These are phyloP conservation scores for Caenorhabditis becei DNA, from an alignment of 2,888 invertebrate species.

Conservation along the genomic window DNA sequence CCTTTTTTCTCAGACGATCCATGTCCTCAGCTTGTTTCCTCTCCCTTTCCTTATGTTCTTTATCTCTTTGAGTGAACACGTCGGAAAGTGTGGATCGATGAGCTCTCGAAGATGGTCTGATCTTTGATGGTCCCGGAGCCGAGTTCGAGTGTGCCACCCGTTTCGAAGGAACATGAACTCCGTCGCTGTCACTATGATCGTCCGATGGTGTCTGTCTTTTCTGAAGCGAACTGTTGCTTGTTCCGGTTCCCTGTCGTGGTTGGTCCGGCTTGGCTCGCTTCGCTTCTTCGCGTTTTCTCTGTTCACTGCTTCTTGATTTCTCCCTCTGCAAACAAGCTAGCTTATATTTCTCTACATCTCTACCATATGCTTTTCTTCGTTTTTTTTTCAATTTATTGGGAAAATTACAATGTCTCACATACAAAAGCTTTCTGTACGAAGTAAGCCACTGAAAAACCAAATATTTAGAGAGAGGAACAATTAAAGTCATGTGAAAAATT, in stretches of 20 bases:
- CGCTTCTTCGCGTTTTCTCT: not conserved
- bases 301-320: not conserved
- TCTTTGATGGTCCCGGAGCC: slow-evolving; percentile 2
- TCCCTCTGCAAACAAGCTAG: not conserved
- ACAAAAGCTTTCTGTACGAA: too few relatives aligned
- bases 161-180: slow-evolving; percentile 41
- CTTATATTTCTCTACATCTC: too few relatives aligned
- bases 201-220: slow-evolving; percentile 12
- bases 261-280: too few relatives aligned
- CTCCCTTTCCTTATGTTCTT: not conserved
- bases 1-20: too few relatives aligned
- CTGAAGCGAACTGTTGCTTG: slow-evolving; percentile 5
- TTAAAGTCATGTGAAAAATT: too few relatives aligned
- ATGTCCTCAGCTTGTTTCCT: not conserved
- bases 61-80: not conserved
- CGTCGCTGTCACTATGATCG: not conserved
- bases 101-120: not conserved
- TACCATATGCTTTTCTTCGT: too few relatives aligned
- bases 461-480: too few relatives aligned
- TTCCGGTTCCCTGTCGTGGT: too few relatives aligned
- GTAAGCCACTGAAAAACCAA: too few relatives aligned
- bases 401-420: too few relatives aligned
- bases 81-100: not conserved
- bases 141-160: slow-evolving; percentile 37
- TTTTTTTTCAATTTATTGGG: too few relatives aligned